Evolutionary conservation across 2,113 vertebrate genomes (phyloP).

Genomic region (Illadopsis cleaveri): DNA sequence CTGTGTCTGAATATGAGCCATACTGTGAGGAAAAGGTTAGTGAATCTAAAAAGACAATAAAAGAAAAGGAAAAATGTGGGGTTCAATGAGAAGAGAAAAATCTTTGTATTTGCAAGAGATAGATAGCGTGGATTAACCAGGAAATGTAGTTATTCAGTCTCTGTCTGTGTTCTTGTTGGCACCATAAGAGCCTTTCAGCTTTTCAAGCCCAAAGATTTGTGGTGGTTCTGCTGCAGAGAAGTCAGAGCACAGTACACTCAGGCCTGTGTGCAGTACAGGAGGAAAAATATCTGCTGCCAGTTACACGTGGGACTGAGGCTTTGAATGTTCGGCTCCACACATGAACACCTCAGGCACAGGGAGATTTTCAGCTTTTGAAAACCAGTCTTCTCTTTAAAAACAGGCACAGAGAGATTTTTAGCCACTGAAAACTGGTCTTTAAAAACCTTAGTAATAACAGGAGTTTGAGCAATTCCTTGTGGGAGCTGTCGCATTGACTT

Average conservation of each 20-base stretch:
- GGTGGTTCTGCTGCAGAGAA: neutral
- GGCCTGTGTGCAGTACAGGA: neutral
- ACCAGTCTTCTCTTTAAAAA: neutral
- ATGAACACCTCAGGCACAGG: neutral
- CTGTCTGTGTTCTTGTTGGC: neutral
- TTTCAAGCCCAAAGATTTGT: neutral
- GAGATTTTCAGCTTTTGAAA: neutral
- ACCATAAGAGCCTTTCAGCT: neutral
- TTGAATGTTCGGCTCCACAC: neutral
- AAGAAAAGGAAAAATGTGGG: neutral
- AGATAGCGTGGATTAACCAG: neutral
- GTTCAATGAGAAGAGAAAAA: neutral
- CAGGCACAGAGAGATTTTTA: neutral
- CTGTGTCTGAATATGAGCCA: neutral
- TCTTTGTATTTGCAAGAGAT: neutral
- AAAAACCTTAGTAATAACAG: neutral
- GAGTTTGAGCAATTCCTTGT: neutral
- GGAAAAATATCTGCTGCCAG: neutral
- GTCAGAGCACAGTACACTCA: neutral
- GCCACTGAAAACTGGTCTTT: neutral
- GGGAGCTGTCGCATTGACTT: fast-evolving
- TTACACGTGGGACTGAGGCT: neutral
- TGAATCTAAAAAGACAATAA: neutral
- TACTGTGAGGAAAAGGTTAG: neutral
- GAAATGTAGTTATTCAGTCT: neutral